Evolutionary conservation across 2,888 invertebrate species (phyloP), one percentile per base, ranked within the genome.

Genomic region (Oxycera nigricornis): DNA sequence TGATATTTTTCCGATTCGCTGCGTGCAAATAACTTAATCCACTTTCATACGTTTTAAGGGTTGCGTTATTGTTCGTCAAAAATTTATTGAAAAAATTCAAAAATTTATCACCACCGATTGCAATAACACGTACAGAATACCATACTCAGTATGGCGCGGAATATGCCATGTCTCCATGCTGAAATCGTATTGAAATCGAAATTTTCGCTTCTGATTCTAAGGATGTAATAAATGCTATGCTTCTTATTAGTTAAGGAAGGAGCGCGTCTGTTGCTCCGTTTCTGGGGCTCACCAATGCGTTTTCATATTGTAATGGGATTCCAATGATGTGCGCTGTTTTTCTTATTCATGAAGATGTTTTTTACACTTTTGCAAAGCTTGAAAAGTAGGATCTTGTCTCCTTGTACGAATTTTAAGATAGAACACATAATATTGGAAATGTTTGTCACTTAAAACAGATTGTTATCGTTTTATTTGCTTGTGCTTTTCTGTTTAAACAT

Each of bases 11-110:
- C 68, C 70, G 55, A 70, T 70, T 70, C 70, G 55, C 35, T 70
- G 70, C 70, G 70, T 70, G 52, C 70, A 70, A 70, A 70, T 70
- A 70, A 70, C 70, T 70, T 70, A 70, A 70, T 70, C 52, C 70
- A 70, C 55, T 70, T 52, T 70, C 31, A 70, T 41, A 70, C 55
- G 31, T 67, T 67, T 31, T 70, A 41, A 31, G 55, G 52, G 55
- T 26, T 17, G 3, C 22, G 70, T 70, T 70, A 70, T 67, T 70
- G 70, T 70, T 70, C 70, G 70, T 70, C 70, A 70, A 70, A 70
- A 70, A 52, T 70, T 70, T 70, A 70, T 70, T 70, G 70, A 70
- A 70, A 68, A 70, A 70, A 52, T 52, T 70, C 70, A 52, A 70
- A 70, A 70, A 70, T 46, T 70, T 70, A 70, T 70, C 70, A 52